A percentile compares a stretch with the other conserved stretches of the same genome.
Conservation (phyloP, 2,797 vertebrate species). For the Urocyon cinereoargenteus region DNA sequence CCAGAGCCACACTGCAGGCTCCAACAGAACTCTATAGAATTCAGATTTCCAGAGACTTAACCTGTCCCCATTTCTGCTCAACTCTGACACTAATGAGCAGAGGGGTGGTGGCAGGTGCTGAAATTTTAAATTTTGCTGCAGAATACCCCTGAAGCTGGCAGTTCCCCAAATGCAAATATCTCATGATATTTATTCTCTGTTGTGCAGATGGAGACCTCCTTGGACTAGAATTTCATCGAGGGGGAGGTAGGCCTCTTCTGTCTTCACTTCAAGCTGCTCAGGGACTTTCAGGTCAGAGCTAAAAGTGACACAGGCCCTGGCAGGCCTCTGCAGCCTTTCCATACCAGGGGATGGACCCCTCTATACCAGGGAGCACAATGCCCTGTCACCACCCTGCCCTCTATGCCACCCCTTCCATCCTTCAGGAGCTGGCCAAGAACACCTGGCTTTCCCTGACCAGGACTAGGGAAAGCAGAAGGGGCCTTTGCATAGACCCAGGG, state of each 20-base stretch:
- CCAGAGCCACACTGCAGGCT: not conserved
- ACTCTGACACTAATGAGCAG: not conserved
- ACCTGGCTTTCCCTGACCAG: not conserved
- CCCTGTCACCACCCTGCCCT: not conserved
- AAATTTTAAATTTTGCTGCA: not conserved
- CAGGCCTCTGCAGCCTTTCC: constrained; percentile 61
- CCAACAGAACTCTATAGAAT: not conserved
- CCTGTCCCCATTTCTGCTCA: not conserved
- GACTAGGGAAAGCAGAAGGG: not conserved
- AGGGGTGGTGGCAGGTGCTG: not conserved
- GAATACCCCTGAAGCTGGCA: not conserved
- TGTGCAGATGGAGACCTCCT: constrained; percentile 41
- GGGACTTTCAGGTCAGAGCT: not conserved
- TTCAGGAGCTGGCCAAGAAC: not conserved
- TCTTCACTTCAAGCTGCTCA: not conserved
- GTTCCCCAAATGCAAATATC: not conserved
- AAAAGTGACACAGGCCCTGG: not conserved
- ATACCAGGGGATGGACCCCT: not conserved
- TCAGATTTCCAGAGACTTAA: not conserved
- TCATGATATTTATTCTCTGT: not conserved
- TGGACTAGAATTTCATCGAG: not conserved
- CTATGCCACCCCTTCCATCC: not conserved
- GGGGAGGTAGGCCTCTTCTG: accelerated
- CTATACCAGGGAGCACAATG: accelerated
- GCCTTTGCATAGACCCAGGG: not conserved